Evolutionary conservation across 1,140 invertebrate species (phyloP), one percentile per base, ranked within the genome.

Genomic region (Propsilocerus akamusi): DNA sequence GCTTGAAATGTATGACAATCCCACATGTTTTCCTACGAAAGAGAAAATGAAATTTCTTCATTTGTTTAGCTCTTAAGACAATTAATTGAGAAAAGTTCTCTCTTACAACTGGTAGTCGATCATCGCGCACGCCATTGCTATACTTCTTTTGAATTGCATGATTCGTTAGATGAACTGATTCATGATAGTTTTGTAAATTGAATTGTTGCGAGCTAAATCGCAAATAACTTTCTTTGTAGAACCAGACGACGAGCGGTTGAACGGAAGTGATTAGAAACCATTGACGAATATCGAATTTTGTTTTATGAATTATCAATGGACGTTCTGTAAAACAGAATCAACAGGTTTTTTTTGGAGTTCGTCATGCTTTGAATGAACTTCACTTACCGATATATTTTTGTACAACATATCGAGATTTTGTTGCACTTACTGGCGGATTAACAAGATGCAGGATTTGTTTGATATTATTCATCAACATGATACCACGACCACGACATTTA

Each of bases 71-170:
- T 48, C 17, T 48, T 28, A 24, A n/a, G n/a, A n/a, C n/a, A n/a
- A n/a, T n/a, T n/a, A n/a, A n/a, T n/a, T n/a, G n/a, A 48, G 25
- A 47, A 25, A 14, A 24, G 4, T 17, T 47, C 81, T 85, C 85
- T 59, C 83, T 84, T 57, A 85, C 80, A 51, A 74, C 70, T 2
- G 82, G 81, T 32, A 92, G 62, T 4, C 78, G 72, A 57, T 78
- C 74, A 60, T 88, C 78, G 48, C 90, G 68, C 47, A 81, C 76
- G 1, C 68, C 70, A 37, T 92, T 94, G 58, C 81, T 82, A 58
- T 94, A 95, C 64, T 88, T 83, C 58, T 85, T 84, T 67, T 96
- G 92, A 24, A 97, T 81, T 2, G 91, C 86, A 68, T 95, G 84
- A 68, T 97, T 96, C 32, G 88, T 92, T 5, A 97, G 69, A 67